Percentiles rank a stretch among this genome's conserved stretches.
Evolutionary conservation across 2,113 vertebrate genomes (phyloP).

Genomic region (Carettochelys insculpta): DNA sequence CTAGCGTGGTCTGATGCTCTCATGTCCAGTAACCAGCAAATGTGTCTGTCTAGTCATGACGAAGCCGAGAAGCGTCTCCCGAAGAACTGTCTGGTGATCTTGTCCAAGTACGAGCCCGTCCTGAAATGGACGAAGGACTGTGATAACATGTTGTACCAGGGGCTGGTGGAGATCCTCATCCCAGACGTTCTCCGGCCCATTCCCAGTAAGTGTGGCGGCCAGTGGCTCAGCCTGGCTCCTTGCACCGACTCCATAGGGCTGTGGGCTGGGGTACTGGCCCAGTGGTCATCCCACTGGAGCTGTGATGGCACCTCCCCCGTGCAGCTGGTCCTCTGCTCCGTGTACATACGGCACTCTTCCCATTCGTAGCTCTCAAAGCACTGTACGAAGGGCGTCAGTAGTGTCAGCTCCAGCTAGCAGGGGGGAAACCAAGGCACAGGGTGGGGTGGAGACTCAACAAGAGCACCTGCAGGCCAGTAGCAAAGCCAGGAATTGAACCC

Average conservation of each 20-base stretch:
- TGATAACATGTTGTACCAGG: slow-evolving; percentile 92
- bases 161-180: slow-evolving; percentile 91
- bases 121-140: slow-evolving; percentile 88
- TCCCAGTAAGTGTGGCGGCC: slow-evolving; percentile 81
- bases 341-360: background rate
- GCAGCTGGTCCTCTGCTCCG: background rate
- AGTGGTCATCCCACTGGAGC: background rate
- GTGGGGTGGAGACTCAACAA: background rate
- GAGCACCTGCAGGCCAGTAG: background rate
- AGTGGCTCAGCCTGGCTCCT: background rate
- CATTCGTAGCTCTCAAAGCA: background rate
- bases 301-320: background rate
- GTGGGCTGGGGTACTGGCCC: background rate
- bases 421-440: background rate
- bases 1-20: no score
- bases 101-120: slow-evolving; percentile 91
- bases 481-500: background rate
- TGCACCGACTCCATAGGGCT: background rate
- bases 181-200: slow-evolving; percentile 91
- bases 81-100: slow-evolving; percentile 85
- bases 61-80: slow-evolving; percentile 92
- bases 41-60: slow-evolving; percentile 74
- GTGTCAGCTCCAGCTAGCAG: background rate
- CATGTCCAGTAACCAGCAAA: background rate
- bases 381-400: background rate